Percentiles rank a stretch among this genome's conserved stretches.
Evolutionary conservation across 2,113 vertebrate species (phyloP).

Genomic region (Paracanthobrama guichenoti): DNA sequence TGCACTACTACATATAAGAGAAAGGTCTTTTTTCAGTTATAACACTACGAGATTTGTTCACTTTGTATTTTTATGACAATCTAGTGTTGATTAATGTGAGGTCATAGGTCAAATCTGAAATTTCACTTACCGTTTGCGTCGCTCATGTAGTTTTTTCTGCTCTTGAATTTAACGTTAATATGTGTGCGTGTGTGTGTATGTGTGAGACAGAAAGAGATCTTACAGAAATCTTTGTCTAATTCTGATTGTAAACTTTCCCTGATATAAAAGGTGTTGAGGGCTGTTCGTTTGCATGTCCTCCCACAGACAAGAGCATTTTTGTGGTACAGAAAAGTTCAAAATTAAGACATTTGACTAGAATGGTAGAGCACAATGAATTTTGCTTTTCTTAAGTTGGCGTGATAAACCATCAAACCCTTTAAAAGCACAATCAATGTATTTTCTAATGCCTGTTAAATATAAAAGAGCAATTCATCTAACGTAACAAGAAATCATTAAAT

Average conservation of each 20-base stretch:
- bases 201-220: neutral
- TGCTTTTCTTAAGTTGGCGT: neutral
- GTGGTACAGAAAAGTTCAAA: conserved; percentile 27
- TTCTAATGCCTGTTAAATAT: neutral
- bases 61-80: neutral
- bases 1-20: neutral
- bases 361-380: neutral
- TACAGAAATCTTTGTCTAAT: conserved; percentile 9
- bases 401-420: neutral
- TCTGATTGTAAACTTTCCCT: conserved; percentile 33
- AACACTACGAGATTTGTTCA: no score
- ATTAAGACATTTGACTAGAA: neutral
- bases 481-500: neutral
- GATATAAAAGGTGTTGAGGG: neutral
- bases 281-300: conserved; percentile 16
- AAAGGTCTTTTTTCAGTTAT: no score
- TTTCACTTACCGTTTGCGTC: neutral
- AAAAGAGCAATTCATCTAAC: neutral
- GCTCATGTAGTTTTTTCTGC: neutral
- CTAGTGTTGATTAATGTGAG: neutral
- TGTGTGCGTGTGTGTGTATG: neutral
- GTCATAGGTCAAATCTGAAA: conserved; percentile 30
- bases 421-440: neutral
- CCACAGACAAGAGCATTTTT: conserved; percentile 8
- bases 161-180: neutral